Evolutionary conservation across 2,113 vertebrate species (phyloP), one percentile per base, ranked within the genome.

Genomic region (Macheiramphus alcinus): DNA sequence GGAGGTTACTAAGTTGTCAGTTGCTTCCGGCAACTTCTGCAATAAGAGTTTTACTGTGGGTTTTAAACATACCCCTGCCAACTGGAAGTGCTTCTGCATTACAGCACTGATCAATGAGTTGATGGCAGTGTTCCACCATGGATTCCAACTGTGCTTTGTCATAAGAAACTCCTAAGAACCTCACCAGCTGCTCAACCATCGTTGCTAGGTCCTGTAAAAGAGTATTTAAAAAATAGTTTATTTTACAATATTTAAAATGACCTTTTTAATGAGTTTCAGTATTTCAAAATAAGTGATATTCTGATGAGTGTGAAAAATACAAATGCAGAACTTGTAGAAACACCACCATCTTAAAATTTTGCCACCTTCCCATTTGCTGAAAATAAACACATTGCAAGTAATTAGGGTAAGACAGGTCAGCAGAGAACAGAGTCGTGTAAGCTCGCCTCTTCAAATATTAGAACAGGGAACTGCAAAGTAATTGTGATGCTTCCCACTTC

Each of bases 51-150:
- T 53, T 79, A 70, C 52, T 68, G 72, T 27, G 63, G 56, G 25
- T 80, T 93, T 94, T 52, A 25, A 62, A 94, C 98, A 3, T 98
- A 99, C 99, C 99, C 96, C 99, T 98, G 97, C 99, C 99, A 96
- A 99, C 98, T 0, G 99, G 98, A 96, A 99, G 98, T 7, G 99
- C 99, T 97, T 99, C 99, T 0, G 99, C 99, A 55, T 99, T 99
- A 96, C 99, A 99, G 97, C 99, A 99, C 96, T 99, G 99, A 93
- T 99, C 99, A 8, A 99, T 99, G 68, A 99, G 99, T 85, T 99
- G 99, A 96, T 99, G 99, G 95, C 99, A 99, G 97, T 99, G 99
- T 94, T 99, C 99, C 52, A 98, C 98, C 98, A 99, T 98, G 62
- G 98, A 95, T 95, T 99, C 99, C 98, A 99, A 83, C 98, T 99